Base-by-base conservation (phyloP, 2,113 vertebrate species). In the human region DNA sequence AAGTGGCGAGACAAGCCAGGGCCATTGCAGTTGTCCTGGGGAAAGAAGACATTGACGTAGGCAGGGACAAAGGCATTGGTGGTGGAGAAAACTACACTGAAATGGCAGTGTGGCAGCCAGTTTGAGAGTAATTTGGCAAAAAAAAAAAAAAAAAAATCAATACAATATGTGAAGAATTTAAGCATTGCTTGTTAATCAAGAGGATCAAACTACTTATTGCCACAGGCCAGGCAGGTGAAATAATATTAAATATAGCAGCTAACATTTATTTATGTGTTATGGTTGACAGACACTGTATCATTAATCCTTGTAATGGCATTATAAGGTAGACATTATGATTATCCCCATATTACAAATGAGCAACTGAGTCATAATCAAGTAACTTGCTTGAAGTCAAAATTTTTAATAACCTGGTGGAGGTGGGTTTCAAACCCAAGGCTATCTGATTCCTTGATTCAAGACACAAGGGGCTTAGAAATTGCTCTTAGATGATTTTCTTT, bases 331-430 rank as follows among this genome's bases (percentile, higher is more conserved):
- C 89, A 79, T 43, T 88, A 40, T 97, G 93, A 96, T 97, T 92
- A 95, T 88, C 57, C 32, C n/a, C 76, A 66, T 90, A 87, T 96
- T 88, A 97, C 70, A 96, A 97, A 97, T 88, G 84, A 97, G 64
- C 52, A 93, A 97, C 87, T 88, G 32, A 96, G 87, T 90, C 94
- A 96, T 94, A 95, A 97, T 87, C 84, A 96, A 90, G 76, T 70
- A 89, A 93, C 43, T 90, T 95, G 70, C 55, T 93, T 88, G 80
- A 94, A 76, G 84, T 93, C 30, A 93, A 87, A 66, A 86, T 20
- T 87, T 35, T 84, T 76, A 90, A 50, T 40, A 89, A 96, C 78
- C 59, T 52, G 70, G 73, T 57, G 32, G 40, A 89, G 50, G 30
- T 92, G 52, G 48, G 75, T 52, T 94, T 92, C 66, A 87, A 95